Base-by-base conservation (phyloP, 1,140 invertebrate genomes). In the Cepaea nemoralis region DNA sequence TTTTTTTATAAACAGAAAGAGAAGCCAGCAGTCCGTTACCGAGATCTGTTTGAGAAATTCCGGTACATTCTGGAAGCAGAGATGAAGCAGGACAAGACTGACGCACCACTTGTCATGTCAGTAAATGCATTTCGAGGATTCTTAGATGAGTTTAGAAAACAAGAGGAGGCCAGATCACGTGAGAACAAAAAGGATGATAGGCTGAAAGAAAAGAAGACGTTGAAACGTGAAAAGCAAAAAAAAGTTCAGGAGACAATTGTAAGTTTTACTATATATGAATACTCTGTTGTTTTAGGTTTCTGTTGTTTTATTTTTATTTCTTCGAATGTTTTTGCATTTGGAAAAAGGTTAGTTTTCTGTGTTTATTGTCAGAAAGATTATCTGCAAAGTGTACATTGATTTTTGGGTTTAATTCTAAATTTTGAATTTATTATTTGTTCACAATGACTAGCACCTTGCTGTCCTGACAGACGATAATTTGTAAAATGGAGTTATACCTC, bases 121-220 rank as follows among this genome's bases (percentile, higher is more conserved):
- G 96, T 98, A 0, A 99, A 99, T 92, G 97, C 97, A 5, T 98
- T 99, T 90, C 92, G 97, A 33, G 97, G 97, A 12, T 99, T 97
- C 89, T 95, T 99, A 93, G 97, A 99, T 89, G 97, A 98, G 92
- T 99, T 98, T 89, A 96, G 97, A 94, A 95, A 94, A 86, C 85
- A 93, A 81, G 94, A 95, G 74, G 93, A 82, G 88, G 94, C 96
- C 88, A 96, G 95, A 88, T 96, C 96, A 86, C 86, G 82, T 59
- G 83, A 87, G 76, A 89, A 90, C 66, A 91, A 95, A 78, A 96
- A 96, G 91, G 88, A 91, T 80, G 90, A 91, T 74, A 86, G 85
- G 31, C 89, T 91, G 69, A 40, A 75, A 24, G 82, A 87, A 70
- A 87, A 85, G 35, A 80, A 80, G 40, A 88, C 87, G 67, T 91